Evolutionary conservation across 2,888 invertebrate species (phyloP), one percentile per base, ranked within the genome.

Genomic region (Abrostola triplasia): DNA sequence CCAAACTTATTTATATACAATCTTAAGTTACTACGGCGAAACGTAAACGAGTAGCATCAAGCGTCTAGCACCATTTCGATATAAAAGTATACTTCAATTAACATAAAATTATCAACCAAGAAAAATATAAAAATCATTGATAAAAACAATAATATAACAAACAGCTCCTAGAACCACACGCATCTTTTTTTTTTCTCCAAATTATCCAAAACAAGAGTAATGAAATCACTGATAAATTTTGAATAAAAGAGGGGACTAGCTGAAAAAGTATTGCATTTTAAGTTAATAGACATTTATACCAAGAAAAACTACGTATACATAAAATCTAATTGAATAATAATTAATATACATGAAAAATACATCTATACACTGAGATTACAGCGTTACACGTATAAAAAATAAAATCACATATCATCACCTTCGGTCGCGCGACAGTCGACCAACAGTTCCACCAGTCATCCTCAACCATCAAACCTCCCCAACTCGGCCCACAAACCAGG

Each of bases 61-160:
- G 92, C 93, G 86, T 92, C 93, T 94, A 94, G 94, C 94, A 94
- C 94, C 94, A 94, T 94, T 93, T 90, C 84, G 88, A 93, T 92
- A 92, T 90, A 91, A 89, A 90, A 86, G 89, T 92, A 92, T 91
- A 91, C 88, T 85, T 88, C 85, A 84, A 88, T 85, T 78, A 92
- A 92, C 89, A 93, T 92, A 92, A 93, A 87, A 92, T 92, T 93
- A 92, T 88, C 87, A 93, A 93, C 84, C 91, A 88, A 90, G 88
- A 88, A 88, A 68, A 86, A 90, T 87, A 90, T 81, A 85, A 76
- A 85, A 83, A 84, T 78, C 82, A 85, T 83, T 83, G 84, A 85
- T 84, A 84, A 85, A 89, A 90, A 90, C 84, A 85, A 86, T 80
- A 82, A 84, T 81, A 81, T 86, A 89, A 90, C 88, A 87, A 91